Evolutionary conservation across 2,888 invertebrate genomes (phyloP).

Genomic region (Stenodema calcarata): DNA sequence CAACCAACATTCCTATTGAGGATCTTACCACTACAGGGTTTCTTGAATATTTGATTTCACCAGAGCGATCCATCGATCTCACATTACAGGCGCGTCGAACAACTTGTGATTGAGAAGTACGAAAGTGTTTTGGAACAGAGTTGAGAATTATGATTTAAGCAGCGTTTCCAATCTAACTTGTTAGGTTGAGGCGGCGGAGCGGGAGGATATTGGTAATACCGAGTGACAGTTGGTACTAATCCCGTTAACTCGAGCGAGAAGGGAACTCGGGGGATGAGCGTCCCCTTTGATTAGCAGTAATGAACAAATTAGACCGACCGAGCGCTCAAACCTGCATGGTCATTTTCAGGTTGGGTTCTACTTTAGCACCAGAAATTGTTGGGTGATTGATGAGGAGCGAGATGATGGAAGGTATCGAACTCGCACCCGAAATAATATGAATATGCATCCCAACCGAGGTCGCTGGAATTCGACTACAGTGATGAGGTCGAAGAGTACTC

Average conservation of each 20-base stretch:
- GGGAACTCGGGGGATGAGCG: background rate
- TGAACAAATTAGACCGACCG: background rate
- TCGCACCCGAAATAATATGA: too few relatives aligned
- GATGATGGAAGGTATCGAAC: too few relatives aligned
- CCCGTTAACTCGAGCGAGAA: background rate
- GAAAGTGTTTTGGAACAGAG: background rate
- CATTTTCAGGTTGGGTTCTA: background rate
- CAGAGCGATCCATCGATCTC: background rate
- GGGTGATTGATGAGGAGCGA: too few relatives aligned
- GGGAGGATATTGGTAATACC: slow-evolving; percentile 5
- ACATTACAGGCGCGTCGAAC: background rate
- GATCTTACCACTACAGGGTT: background rate
- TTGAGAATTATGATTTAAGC: slow-evolving; percentile 1
- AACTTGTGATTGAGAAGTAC: background rate
- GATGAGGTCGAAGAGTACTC: too few relatives aligned
- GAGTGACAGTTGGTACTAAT: slow-evolving; percentile 10
- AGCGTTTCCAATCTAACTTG: background rate
- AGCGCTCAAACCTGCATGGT: background rate
- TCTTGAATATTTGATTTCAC: background rate
- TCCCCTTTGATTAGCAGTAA: slow-evolving; percentile 15
- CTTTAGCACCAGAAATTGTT: background rate
- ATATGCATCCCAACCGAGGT: too few relatives aligned
- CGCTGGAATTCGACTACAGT: too few relatives aligned
- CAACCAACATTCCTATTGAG: background rate
- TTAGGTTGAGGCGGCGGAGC: background rate